Evolutionary conservation across 2,888 invertebrate genomes (phyloP).

Genomic region (Ptycholaimellus sp.): DNA sequence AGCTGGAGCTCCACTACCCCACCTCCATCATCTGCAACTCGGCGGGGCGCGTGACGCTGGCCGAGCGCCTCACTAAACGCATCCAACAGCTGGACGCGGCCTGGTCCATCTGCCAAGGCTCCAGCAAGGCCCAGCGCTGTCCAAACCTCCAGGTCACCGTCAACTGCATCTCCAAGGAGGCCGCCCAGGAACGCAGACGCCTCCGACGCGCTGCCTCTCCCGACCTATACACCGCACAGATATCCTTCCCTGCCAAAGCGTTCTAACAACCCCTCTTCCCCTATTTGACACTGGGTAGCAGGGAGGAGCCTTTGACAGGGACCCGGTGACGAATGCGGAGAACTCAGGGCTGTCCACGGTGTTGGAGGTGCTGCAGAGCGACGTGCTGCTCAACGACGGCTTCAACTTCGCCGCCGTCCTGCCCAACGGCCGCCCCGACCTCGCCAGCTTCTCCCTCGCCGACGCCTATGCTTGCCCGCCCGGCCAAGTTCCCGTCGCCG

Average conservation of each 20-base stretch:
- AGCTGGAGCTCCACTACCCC: slow-evolving; percentile 74
- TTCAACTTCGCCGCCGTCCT: slow-evolving; percentile 23
- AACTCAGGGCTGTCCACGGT: slow-evolving; percentile 42
- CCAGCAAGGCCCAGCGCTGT: slow-evolving; percentile 49
- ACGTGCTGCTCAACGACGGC: slow-evolving; percentile 55
- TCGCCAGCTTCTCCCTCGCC: slow-evolving; percentile 56
- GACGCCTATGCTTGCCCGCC: slow-evolving; percentile 75
- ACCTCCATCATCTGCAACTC: slow-evolving; percentile 84
- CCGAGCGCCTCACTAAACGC: no score
- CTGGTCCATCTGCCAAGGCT: no score
- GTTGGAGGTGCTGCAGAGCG: slow-evolving; percentile 52
- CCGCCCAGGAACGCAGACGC: slow-evolving; percentile 17
- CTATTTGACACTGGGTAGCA: not conserved
- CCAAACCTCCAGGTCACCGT: slow-evolving; percentile 48
- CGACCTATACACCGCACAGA: slow-evolving; percentile 57
- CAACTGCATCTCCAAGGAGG: slow-evolving; percentile 30
- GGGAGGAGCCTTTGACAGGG: not conserved
- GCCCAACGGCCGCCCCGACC: slow-evolving; percentile 78
- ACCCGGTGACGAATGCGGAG: slow-evolving; percentile 3
- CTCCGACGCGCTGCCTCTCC: slow-evolving; percentile 42
- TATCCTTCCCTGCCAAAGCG: slow-evolving; percentile 59
- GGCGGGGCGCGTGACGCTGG: slow-evolving; percentile 68
- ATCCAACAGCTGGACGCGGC: no score
- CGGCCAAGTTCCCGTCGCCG: slow-evolving; percentile 76
- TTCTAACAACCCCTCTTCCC: no score